These are phyloP conservation scores for Spatulosminthurus flaviceps DNA, from an alignment of 2,888 invertebrate genomes.

Conservation along the genomic window DNA sequence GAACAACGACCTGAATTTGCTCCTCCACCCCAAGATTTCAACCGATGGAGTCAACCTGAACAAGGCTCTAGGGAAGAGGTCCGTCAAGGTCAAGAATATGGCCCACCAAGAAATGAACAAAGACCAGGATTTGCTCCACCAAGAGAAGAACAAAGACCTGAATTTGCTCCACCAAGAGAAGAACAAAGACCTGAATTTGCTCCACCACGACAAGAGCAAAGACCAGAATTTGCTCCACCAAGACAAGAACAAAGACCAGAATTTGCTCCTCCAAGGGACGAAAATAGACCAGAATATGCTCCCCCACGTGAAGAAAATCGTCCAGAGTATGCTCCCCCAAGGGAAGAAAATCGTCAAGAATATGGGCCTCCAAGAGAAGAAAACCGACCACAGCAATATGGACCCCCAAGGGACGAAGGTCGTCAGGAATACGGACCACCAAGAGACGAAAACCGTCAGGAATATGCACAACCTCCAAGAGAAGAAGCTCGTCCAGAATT, in stretches of 20 bases:
- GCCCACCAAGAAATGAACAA: too few species aligned
- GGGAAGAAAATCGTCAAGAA: not conserved
- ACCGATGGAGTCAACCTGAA: not conserved
- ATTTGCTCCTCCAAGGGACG: not conserved
- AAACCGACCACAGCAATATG: too few species aligned
- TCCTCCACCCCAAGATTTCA: not conserved
- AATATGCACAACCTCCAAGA: not conserved
- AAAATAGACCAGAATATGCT: not conserved
- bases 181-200: not conserved
- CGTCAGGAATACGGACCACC: too few species aligned
- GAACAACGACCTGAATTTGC: slow-evolving; percentile 25
- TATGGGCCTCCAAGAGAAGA: not conserved
- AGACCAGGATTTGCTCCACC: too few species aligned
- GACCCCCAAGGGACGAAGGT: too few species aligned
- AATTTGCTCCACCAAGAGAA: slow-evolving; percentile 1
- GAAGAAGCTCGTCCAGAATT: not conserved
- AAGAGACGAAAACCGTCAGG: not conserved
- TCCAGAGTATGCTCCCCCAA: not conserved
- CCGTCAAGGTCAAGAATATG: not conserved
- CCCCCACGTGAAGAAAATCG: not conserved
- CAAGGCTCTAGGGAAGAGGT: not conserved
- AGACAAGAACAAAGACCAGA: not conserved
- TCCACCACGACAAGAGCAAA: not conserved
- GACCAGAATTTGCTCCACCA: not conserved
- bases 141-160: not conserved